Evolutionary conservation across 2,888 invertebrate genomes (phyloP), one percentile per base, ranked within the genome.

Genomic region (Labia minor): DNA sequence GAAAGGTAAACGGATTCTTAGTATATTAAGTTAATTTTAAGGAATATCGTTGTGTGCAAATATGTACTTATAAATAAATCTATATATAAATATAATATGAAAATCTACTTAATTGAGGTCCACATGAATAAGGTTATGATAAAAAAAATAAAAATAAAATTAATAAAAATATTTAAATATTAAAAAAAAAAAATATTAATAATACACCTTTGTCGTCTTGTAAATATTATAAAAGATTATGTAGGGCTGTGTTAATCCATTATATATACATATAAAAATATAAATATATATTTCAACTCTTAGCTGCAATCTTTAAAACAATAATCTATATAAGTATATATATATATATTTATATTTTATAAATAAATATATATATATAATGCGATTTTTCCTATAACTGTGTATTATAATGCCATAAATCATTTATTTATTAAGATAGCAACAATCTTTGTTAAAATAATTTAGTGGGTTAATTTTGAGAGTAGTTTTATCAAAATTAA

Each of bases 51-150:
- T 64, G 49, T 26, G 64, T 64, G 64, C 64, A 64, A 64, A 64
- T 64, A 64, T 26, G 21, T 64, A 64, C 64, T 64, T 33, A 26
- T 64, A 26, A 19, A 62, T 20, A 62, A 62, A 62, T 62, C 26
- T 26, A 26, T 26, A 26, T 26, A 64, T 21, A 64, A 8, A 49
- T n/a, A 49, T 10, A 49, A n/a, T n/a, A n/a, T n/a, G n/a, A 14
- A 49, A 49, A 49, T 49, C 49, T 49, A 49, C 49, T 49, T 49
- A 49, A 49, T 26, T n/a, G 49, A 49, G 49, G 49, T 49, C 49
- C 49, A 49, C 49, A 49, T n/a, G 49, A 49, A 49, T 49, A 49
- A 8, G 49, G 49, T 49, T 64, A 64, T 16, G 1, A 20, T 18
- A 19, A 62, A 62, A 19, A 62, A 26, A 26, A 49, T 49, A 61